Conservation (phyloP, 2,113 vertebrate species). For the Rhombomys opimus region DNA sequence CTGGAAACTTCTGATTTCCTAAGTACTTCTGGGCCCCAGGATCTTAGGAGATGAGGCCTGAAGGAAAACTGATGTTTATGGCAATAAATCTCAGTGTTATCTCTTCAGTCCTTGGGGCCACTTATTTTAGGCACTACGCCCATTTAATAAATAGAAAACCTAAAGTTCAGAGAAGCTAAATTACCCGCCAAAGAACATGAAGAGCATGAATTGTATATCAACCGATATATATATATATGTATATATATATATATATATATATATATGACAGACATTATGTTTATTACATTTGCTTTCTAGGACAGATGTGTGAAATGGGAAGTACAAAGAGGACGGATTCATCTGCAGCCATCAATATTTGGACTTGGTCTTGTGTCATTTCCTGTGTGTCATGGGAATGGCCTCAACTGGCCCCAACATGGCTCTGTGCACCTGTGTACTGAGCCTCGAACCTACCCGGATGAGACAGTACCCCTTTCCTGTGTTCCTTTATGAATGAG, state of each 20-base stretch:
- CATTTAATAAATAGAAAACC: not conserved
- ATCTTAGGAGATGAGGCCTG: not conserved
- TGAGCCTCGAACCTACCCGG: not conserved
- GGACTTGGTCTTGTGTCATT: not conserved
- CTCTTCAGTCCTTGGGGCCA: not conserved
- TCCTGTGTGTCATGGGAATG: no score
- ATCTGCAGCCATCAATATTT: not conserved
- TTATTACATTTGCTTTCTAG: constrained; percentile 1
- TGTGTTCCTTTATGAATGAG: not conserved
- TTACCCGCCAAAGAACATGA: not conserved
- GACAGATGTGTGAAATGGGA: not conserved
- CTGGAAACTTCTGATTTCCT: not conserved
- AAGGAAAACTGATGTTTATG: not conserved
- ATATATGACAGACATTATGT: not conserved
- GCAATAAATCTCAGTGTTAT: not conserved
- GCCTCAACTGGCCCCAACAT: not conserved
- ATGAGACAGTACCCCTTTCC: no score
- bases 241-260: not conserved
- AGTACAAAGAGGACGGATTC: not conserved
- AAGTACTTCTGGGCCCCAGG: not conserved
- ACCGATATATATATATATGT: not conserved
- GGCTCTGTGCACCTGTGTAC: not conserved
- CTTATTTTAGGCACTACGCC: not conserved
- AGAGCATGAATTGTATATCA: not conserved
- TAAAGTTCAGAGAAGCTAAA: not conserved